A percentile compares a stretch with the other conserved stretches of the same genome.
These are phyloP conservation scores for Onchidella celtica DNA, from an alignment of 2,888 invertebrate genomes.

Conservation along the genomic window DNA sequence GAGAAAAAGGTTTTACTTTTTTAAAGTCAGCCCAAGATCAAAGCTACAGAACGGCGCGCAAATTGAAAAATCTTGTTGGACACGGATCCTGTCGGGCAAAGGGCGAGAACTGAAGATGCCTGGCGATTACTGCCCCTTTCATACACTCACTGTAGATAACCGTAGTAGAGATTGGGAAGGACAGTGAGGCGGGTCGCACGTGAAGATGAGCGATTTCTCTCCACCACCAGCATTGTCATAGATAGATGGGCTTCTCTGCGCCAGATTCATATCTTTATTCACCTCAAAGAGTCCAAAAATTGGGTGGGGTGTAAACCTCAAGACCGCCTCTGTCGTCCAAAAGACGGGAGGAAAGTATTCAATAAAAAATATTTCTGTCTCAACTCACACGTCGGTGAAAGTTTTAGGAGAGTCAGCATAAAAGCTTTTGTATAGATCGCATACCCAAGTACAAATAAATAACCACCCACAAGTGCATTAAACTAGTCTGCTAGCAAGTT, in stretches of 20 bases:
- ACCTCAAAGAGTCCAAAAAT: background rate
- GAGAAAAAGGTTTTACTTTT: background rate
- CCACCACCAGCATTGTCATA: background rate
- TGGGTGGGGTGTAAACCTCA: too few species aligned
- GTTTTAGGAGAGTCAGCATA: too few species aligned
- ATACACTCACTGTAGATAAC: background rate
- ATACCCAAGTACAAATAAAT: too few species aligned
- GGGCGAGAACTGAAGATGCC: slow-evolving; percentile 18
- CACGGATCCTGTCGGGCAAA: slow-evolving; percentile 9
- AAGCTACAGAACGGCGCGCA: background rate
- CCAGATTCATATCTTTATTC: background rate
- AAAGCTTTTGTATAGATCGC: too few species aligned
- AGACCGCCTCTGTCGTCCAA: too few species aligned
- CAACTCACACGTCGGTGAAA: too few species aligned
- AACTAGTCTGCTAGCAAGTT: too few species aligned
- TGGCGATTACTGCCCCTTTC: slow-evolving; percentile 12
- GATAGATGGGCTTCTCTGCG: background rate
- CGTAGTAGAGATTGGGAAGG: background rate
- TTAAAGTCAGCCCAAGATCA: slow-evolving; percentile 1
- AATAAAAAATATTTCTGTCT: too few species aligned
- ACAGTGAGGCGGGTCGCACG: background rate
- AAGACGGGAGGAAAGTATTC: too few species aligned
- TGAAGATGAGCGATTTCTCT: background rate
- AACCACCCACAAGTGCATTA: too few species aligned
- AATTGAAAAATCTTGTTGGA: slow-evolving; percentile 19